Conservation (phyloP, 2,113 vertebrate species). For the Upupa epops region DNA sequence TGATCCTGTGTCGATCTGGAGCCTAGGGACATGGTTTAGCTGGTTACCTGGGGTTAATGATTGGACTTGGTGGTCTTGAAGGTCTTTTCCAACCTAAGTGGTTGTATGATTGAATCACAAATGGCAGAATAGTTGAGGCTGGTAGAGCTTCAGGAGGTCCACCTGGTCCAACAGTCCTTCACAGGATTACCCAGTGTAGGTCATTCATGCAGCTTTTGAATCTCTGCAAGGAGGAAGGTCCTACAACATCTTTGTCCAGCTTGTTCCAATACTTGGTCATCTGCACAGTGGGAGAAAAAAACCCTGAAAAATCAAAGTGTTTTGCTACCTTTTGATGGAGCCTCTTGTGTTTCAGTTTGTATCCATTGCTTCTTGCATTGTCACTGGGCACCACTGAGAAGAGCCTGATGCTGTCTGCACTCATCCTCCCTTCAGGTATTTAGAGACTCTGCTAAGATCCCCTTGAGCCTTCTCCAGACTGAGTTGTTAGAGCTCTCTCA, state of each 20-base stretch:
- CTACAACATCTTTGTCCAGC: neutral
- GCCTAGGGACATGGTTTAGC: too few species aligned
- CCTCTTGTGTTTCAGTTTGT: neutral
- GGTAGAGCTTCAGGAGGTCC: neutral
- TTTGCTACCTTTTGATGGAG: neutral
- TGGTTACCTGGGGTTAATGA: too few species aligned
- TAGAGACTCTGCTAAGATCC: neutral
- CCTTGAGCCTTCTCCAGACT: neutral
- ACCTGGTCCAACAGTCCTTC: neutral
- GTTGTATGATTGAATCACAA: neutral
- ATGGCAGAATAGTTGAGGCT: neutral
- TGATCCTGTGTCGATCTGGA: too few species aligned
- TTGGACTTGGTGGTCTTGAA: too few species aligned
- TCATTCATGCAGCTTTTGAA: accelerated
- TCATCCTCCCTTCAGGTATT: neutral
- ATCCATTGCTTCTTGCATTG: neutral
- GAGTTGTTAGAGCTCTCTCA: neutral
- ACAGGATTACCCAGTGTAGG: neutral
- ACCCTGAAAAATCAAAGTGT: neutral
- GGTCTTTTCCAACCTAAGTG: too few species aligned
- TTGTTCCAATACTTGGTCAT: neutral
- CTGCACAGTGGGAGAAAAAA: neutral
- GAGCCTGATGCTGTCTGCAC: neutral
- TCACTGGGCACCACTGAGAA: neutral
- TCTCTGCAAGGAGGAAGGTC: neutral